Percentiles rank a stretch among this genome's conserved stretches.
Evolutionary conservation across 2,888 invertebrate species (phyloP).

Genomic region (Bombylius major): DNA sequence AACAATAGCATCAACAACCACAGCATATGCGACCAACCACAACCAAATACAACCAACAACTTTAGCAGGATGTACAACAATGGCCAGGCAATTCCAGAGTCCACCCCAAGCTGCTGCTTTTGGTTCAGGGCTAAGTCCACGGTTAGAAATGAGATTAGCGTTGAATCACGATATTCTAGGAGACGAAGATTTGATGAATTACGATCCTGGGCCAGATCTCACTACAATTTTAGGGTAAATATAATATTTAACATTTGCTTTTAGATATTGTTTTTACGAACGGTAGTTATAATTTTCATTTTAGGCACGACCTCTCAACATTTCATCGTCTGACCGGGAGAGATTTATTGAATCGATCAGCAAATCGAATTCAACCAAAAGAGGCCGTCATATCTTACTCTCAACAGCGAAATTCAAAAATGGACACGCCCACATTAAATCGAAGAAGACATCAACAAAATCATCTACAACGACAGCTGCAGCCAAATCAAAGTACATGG

Average conservation of each 20-base stretch:
- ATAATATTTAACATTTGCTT: neutral
- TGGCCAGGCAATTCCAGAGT: conserved; percentile 14
- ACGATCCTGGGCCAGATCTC: conserved; percentile 39
- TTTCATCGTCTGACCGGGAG: conserved; percentile 38
- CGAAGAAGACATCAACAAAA: conserved; percentile 21
- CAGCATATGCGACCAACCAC: conserved; percentile 22
- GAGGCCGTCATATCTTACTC: conserved; percentile 38
- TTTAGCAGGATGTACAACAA: conserved; percentile 8
- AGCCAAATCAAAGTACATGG: conserved; percentile 46
- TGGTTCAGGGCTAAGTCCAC: conserved; percentile 45
- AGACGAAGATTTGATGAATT: conserved; percentile 39
- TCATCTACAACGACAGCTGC: conserved; percentile 23
- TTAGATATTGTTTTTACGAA: neutral
- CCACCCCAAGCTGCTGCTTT: conserved; percentile 16
- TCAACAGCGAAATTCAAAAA: conserved; percentile 40
- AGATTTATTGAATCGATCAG: conserved; percentile 37
- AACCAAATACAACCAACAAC: neutral
- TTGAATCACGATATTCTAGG: conserved; percentile 44
- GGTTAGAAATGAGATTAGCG: conserved; percentile 53
- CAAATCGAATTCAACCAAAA: conserved; percentile 36
- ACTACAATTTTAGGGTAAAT: conserved; percentile 36
- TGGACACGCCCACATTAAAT: conserved; percentile 38
- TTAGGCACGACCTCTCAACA: conserved; percentile 39
- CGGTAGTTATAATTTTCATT: neutral
- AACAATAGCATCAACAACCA: conserved; percentile 16